Conservation (phyloP, 2,797 vertebrate genomes). For the Cirrhinus molitorella region DNA sequence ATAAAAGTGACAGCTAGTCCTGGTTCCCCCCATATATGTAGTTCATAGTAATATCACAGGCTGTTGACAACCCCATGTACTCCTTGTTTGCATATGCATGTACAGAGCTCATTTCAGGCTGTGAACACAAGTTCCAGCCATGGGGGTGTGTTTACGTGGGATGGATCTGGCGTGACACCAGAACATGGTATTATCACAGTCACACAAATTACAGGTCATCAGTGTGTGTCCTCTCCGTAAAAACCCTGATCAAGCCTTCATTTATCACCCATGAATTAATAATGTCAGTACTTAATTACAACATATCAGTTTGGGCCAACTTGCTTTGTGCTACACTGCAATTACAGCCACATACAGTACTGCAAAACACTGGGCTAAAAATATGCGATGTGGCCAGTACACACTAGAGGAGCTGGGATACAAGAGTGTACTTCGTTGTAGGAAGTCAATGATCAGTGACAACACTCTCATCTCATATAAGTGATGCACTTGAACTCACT, state of each 20-base stretch:
- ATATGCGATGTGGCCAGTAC: neutral
- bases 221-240: conserved; percentile 51
- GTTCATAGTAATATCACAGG: conserved; percentile 4
- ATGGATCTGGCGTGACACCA: conserved; percentile 56
- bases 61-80: neutral
- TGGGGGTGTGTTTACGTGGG: conserved; percentile 33
- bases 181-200: conserved; percentile 55
- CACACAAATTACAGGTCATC: conserved; percentile 68
- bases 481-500: neutral
- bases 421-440: neutral
- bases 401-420: neutral
- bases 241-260: conserved; percentile 39
- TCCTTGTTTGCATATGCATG: neutral
- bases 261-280: conserved; percentile 68
- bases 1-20: neutral
- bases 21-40: neutral
- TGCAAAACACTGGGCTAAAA: conserved; percentile 31
- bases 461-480: neutral
- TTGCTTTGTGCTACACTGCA: conserved; percentile 35
- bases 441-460: neutral
- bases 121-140: conserved; percentile 45
- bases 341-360: conserved; percentile 31
- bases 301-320: conserved; percentile 64
- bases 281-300: conserved; percentile 72
- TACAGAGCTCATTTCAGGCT: conserved; percentile 44